Evolutionary conservation across 2,888 invertebrate genomes (phyloP).

Genomic region (Drosophila gaucha): DNA sequence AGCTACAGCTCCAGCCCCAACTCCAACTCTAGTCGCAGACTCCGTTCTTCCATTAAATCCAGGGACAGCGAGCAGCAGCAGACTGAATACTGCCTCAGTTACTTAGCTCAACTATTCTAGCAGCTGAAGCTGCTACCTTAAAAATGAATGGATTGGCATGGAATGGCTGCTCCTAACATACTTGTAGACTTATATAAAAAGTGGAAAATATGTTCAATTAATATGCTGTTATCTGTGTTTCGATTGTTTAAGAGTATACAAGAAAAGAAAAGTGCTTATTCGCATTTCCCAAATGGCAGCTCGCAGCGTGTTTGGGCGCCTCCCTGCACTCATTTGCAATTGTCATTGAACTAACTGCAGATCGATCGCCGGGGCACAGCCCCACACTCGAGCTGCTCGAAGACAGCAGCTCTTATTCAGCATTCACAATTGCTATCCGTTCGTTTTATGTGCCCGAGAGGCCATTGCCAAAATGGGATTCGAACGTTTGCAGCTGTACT

Average conservation of each 20-base stretch:
- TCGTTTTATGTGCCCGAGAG: slow-evolving; percentile 20
- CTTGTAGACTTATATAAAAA: no score
- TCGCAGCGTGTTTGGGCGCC: neutral
- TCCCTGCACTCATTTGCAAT: slow-evolving; percentile 48
- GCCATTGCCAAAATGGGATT: slow-evolving; percentile 54
- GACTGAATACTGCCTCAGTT: slow-evolving; percentile 53
- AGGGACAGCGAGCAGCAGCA: neutral
- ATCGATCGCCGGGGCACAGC: slow-evolving; percentile 19
- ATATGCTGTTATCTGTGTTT: slow-evolving; percentile 1
- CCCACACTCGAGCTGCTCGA: no score
- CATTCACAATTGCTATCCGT: slow-evolving; percentile 14
- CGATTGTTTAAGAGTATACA: slow-evolving; percentile 12
- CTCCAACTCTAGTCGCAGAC: neutral
- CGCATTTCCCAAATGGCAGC: slow-evolving; percentile 39
- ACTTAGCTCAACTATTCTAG: slow-evolving; percentile 1
- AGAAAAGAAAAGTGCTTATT: slow-evolving; percentile 26
- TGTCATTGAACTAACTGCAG: slow-evolving; percentile 40
- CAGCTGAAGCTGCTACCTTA: neutral
- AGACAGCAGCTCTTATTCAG: neutral
- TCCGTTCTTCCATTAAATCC: no score
- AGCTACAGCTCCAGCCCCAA: neutral
- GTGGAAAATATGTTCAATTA: neutral
- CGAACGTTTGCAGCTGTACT: slow-evolving; percentile 24
- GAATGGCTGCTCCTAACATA: no score
- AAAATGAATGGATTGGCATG: no score